Percentiles rank a stretch among this genome's conserved stretches.
phyloP scores from a whole-genome alignment of 2,797 vertebrate species.

The Tachyglossus aculeatus region DNA sequence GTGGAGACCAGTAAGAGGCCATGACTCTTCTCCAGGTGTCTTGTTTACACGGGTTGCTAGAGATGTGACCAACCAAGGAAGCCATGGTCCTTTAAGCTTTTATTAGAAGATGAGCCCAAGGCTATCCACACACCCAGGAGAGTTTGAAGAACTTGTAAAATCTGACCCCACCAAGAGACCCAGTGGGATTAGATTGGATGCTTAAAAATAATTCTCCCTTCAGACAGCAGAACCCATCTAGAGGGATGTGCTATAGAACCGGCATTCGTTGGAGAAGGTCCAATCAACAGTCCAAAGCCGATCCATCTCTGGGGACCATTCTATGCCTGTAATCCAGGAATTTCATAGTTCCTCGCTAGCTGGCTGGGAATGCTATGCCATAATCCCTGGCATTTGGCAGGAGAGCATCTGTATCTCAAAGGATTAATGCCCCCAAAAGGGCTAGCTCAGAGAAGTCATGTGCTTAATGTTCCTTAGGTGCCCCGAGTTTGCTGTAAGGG shows the following conservation, averaged over 20 bases:
- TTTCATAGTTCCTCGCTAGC: neutral
- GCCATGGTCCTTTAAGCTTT: neutral
- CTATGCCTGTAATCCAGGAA: neutral
- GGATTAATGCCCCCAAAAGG: no score
- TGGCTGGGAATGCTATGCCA: no score
- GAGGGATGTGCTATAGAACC: neutral
- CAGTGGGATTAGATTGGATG: neutral
- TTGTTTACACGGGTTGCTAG: neutral
- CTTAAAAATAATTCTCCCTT: constrained; percentile 1
- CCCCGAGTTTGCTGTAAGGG: no score
- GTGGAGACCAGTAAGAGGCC: neutral
- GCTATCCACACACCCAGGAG: neutral
- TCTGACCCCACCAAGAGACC: neutral
- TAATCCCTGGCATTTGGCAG: no score
- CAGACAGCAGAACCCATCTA: neutral
- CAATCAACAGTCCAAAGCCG: neutral
- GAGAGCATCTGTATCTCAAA: no score
- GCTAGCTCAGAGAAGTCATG: no score
- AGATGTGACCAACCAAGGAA: neutral
- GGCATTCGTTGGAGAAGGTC: neutral
- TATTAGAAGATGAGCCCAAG: neutral
- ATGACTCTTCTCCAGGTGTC: neutral
- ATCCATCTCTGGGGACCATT: neutral
- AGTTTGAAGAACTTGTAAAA: constrained; percentile 2
- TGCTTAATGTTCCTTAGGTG: no score